Percentiles rank a stretch among this genome's conserved stretches.
Evolutionary conservation across 2,888 invertebrate species (phyloP).

Genomic region (Stictocephala bisonia): DNA sequence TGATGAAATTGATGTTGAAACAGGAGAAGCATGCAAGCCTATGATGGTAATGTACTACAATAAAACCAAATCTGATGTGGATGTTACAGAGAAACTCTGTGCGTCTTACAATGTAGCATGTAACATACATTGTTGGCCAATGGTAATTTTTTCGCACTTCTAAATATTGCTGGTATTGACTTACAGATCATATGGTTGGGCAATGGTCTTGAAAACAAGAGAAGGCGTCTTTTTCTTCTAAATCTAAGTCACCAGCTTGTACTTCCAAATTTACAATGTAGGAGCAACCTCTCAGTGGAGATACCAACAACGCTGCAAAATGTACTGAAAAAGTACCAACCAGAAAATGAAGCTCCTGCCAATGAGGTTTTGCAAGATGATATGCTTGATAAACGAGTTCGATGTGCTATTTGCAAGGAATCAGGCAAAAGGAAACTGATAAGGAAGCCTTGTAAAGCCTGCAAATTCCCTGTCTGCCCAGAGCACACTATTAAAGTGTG

Average conservation of each 20-base stretch:
- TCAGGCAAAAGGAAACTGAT: conserved; percentile 1
- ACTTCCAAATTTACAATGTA: neutral
- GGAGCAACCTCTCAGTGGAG: neutral
- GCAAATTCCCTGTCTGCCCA: neutral
- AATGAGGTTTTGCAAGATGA: neutral
- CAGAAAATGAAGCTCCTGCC: neutral
- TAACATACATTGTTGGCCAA: conserved; percentile 13
- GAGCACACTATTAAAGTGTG: neutral
- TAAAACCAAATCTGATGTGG: conserved; percentile 6
- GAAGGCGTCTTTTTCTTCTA: neutral
- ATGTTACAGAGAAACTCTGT: conserved; percentile 31
- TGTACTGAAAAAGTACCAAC: neutral
- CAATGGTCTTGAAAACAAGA: neutral
- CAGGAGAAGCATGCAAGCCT: conserved; percentile 5
- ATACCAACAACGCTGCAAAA: neutral
- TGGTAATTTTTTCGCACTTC: conserved; percentile 17
- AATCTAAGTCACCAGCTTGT: neutral
- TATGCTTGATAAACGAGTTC: neutral
- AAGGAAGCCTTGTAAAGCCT: neutral
- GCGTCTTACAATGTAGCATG: conserved; percentile 29
- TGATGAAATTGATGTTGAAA: conserved; percentile 18
- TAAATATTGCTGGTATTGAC: neutral
- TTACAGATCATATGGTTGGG: neutral
- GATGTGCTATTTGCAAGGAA: neutral
- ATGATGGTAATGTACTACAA: neutral